Base-by-base conservation (phyloP, 2,888 invertebrate genomes). In the Hypsopygia costalis region DNA sequence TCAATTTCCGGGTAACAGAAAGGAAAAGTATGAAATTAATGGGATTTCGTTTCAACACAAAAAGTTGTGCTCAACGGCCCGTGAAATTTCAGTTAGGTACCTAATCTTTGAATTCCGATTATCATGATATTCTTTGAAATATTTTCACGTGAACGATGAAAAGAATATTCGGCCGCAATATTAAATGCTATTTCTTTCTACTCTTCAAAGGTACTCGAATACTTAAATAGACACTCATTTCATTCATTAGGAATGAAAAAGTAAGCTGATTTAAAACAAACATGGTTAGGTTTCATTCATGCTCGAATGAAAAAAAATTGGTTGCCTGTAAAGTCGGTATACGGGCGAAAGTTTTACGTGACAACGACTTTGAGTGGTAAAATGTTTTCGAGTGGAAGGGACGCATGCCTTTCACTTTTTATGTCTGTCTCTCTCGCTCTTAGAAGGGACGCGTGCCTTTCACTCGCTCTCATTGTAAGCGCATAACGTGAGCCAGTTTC, bases 111-210 rank as follows among this genome's bases (percentile, higher is more conserved):
- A 55, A 49, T 60, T 59, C 45, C 51, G 49, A 58, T 58, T 56
- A 56, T 55, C 45, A 55, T 57, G 55, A 55, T 56, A 58, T 58
- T 60, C 58, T 62, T 63, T 62, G 61, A 60, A 55, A 62, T 62
- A 56, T 55, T 62, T 64, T 51, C 55, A 49, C 57, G 45, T 47
- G 58, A 61, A 56, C 44, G 51, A 46, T 47, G 44, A 40, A 32
- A 36, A 34, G 49, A 53, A 60, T 52, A 53, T 51, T 52, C 42
- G 25, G 11, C 33, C 16, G 33, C 20, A 33, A 28, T 58, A 51
- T 40, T 45, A 40, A 48, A 45, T 46, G 20, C 43, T 48, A 36
- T 47, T 43, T 49, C 42, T 50, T 54, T 52, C 52, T 44, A 30
- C 38, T 34, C 45, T 49, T 47, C 49, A 46, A 21, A 32, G 37